Evolutionary conservation across 2,113 vertebrate genomes (phyloP).

Genomic region (Argyrosomus japonicus): DNA sequence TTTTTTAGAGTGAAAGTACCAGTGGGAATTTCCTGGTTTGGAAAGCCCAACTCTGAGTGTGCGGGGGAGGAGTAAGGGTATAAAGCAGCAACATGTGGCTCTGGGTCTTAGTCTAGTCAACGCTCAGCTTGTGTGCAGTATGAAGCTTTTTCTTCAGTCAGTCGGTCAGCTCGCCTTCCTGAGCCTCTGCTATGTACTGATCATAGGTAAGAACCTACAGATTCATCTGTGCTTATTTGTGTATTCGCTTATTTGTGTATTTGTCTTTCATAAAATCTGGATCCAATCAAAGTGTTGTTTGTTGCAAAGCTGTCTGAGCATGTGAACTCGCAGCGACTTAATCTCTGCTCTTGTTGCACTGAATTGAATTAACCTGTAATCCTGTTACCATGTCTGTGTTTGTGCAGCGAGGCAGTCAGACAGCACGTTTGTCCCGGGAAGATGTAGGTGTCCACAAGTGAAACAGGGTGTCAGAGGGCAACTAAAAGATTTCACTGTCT

Average conservation of each 20-base stretch:
- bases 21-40: slow-evolving; percentile 72
- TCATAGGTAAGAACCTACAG: slow-evolving; percentile 64
- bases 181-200: slow-evolving; percentile 60
- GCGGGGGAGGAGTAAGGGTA: slow-evolving; percentile 65
- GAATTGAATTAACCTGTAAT: slow-evolving; percentile 55
- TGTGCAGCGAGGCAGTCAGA: slow-evolving; percentile 68
- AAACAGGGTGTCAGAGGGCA: slow-evolving; percentile 42
- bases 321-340: not conserved
- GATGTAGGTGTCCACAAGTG: slow-evolving; percentile 74
- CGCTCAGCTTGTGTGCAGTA: slow-evolving; percentile 42
- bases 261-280: not conserved
- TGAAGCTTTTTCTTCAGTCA: slow-evolving; percentile 57
- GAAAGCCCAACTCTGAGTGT: slow-evolving; percentile 64
- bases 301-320: not conserved
- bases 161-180: slow-evolving; percentile 57
- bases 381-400: slow-evolving; percentile 50
- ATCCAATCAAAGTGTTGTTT: not conserved
- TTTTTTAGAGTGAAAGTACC: slow-evolving; percentile 38
- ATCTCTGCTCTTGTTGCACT: not conserved
- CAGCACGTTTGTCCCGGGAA: slow-evolving; percentile 72
- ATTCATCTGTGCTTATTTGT: not conserved
- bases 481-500: slow-evolving; percentile 66
- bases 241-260: no score
- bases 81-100: slow-evolving; percentile 61
- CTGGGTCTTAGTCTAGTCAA: slow-evolving; percentile 40